Evolutionary conservation across 1,140 invertebrate genomes (phyloP).

Genomic region (Anoplophora glabripennis): DNA sequence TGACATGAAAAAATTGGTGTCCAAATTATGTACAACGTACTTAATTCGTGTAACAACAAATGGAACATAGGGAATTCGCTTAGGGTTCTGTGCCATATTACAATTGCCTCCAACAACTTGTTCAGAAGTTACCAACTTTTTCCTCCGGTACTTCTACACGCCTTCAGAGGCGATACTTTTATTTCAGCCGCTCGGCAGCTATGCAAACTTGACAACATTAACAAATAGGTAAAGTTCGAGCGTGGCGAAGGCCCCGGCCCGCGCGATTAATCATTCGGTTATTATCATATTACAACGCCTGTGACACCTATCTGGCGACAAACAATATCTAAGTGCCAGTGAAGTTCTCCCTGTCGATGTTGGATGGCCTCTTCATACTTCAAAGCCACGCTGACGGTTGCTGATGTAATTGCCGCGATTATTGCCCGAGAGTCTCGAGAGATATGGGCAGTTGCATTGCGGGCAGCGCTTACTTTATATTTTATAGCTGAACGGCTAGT

Average conservation of each 20-base stretch:
- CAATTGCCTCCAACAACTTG: background rate
- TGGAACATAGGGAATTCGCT: background rate
- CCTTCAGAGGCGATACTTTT: background rate
- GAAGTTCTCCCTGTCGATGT: background rate
- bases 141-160: background rate
- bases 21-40: background rate
- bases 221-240: constrained; percentile 41
- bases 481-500: too few species aligned
- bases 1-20: too few species aligned
- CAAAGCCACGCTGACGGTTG: too few species aligned
- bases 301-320: constrained; percentile 32
- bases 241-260: constrained; percentile 33
- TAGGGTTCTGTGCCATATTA: background rate
- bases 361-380: background rate
- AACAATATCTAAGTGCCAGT: constrained; percentile 24
- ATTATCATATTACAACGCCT: constrained; percentile 40
- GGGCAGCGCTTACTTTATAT: too few species aligned
- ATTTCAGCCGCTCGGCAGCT: background rate
- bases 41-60: background rate
- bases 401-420: too few species aligned
- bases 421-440: too few species aligned
- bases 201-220: constrained; percentile 32
- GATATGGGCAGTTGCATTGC: too few species aligned
- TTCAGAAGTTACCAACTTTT: background rate
- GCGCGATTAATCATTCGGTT: constrained; percentile 41